phyloP scores from a whole-genome alignment of 2,797 vertebrate species.

The Gorsachius magnificus region DNA sequence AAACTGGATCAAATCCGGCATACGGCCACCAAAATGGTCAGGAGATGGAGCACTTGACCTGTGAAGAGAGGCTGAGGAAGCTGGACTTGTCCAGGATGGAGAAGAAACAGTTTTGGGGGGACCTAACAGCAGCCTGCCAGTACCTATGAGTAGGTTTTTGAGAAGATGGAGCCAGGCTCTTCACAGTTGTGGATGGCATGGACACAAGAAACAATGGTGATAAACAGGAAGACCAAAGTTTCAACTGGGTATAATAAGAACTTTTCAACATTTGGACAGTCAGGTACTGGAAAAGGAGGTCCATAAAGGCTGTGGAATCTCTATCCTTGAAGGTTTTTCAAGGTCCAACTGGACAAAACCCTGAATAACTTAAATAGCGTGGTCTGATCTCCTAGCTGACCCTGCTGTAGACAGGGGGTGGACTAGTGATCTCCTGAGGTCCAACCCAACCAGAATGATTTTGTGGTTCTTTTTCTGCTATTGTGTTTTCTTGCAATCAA shows the following conservation, averaged over 20 bases:
- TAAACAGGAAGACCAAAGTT: not conserved
- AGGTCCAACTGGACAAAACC: not conserved
- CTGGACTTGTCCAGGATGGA: not conserved
- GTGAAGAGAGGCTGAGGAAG: not conserved
- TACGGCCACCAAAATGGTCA: not conserved
- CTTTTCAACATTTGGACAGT: not conserved
- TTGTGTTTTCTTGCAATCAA: not conserved
- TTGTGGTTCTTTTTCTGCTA: not conserved
- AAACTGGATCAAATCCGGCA: not conserved
- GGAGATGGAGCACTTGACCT: not conserved
- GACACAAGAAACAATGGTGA: not conserved
- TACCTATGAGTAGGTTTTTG: not conserved
- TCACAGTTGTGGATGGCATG: not conserved
- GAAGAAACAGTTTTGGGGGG: not conserved
- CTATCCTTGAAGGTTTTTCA: not conserved
- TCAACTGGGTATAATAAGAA: not conserved
- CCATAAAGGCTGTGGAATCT: not conserved
- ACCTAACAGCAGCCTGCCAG: not conserved
- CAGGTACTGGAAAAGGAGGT: not conserved
- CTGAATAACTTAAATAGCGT: not conserved
- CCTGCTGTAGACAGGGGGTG: not conserved
- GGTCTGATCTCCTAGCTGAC: not conserved
- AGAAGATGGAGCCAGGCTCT: not conserved
- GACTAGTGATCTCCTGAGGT: not conserved
- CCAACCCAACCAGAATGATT: not conserved